These are phyloP conservation scores for Gymnogyps californianus DNA, from an alignment of 2,113 vertebrate genomes.

Conservation along the genomic window DNA sequence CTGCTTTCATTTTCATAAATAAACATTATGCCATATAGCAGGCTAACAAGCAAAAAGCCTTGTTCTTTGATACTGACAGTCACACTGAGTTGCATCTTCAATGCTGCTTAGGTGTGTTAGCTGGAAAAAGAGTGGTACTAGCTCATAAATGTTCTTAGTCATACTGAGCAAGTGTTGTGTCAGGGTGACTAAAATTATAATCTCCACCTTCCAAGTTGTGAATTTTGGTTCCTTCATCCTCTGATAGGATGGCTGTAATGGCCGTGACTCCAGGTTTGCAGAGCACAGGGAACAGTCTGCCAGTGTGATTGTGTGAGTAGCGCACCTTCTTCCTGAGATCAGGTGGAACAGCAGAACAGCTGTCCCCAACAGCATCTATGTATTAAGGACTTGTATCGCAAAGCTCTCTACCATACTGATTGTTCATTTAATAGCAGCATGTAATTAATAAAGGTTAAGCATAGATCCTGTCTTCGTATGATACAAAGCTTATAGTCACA, in stretches of 20 bases:
- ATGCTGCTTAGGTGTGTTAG: neutral
- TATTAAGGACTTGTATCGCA: neutral
- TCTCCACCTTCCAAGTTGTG: neutral
- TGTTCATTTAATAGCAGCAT: neutral
- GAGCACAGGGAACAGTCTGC: neutral
- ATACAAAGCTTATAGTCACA: neutral
- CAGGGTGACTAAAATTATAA: neutral
- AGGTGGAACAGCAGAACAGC: neutral
- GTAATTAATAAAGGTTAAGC: neutral
- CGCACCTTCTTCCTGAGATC: neutral
- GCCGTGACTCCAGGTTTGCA: neutral
- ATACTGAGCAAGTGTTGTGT: neutral
- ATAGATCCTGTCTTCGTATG: neutral
- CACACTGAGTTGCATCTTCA: neutral
- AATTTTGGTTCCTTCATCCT: neutral
- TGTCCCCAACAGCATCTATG: neutral
- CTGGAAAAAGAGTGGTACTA: neutral
- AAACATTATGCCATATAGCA: neutral
- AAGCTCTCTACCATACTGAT: neutral
- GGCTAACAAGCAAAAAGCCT: neutral
- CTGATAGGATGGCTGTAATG: neutral
- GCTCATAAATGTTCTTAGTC: neutral
- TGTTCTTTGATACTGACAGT: neutral
- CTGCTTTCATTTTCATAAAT: neutral
- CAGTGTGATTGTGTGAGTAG: accelerated